Base-by-base conservation (phyloP, 2,888 invertebrate genomes). In the Icerya purchasi region DNA sequence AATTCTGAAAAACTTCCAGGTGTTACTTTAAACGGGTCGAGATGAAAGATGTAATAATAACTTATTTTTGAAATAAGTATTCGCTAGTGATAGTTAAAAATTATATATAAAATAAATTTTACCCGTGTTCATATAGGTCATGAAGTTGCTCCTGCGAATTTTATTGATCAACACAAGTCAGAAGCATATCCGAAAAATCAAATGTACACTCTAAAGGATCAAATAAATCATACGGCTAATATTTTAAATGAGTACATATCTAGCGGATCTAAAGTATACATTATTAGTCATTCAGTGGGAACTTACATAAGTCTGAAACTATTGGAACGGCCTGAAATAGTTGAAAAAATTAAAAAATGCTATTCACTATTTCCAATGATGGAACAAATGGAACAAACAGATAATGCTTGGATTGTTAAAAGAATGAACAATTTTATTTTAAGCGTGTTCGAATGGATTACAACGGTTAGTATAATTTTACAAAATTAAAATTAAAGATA, bases 221-320 rank as follows among this genome's bases (percentile, higher is more conserved):
- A 94, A 76, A 71, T 84, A 57, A 69, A 78, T 60, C 87, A 89
- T 70, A 91, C 90, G 74, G 68, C 74, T 54, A 77, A 79, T 60
- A 85, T 93, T 68, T 81, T 93, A 60, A 75, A 79, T 65, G 78
- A 80, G 65, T 80, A 80, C 68, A 75, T 91, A 63, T 85, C 88
- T 59, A 71, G 75, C 63, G 75, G 80, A 67, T 79, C 82, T n/a
- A 82, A 77, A 69, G 70, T 94, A 51, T 83, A 89, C 70, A 72
- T 93, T 50, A 77, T 93, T 65, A 91, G 88, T 1, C 93, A 94
- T 75, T 93, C 93, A 0, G 87, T 93, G 68, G 94, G 94, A 2
- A 78, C 84, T 58, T 89, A 90, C 79, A 81, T 91, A 68, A 77
- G 82, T 63, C 69, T 90, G 60, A 82, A 90, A 68, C 69, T 89